Conservation (phyloP, 2,113 vertebrate species). For the Pituophis catenifer region DNA sequence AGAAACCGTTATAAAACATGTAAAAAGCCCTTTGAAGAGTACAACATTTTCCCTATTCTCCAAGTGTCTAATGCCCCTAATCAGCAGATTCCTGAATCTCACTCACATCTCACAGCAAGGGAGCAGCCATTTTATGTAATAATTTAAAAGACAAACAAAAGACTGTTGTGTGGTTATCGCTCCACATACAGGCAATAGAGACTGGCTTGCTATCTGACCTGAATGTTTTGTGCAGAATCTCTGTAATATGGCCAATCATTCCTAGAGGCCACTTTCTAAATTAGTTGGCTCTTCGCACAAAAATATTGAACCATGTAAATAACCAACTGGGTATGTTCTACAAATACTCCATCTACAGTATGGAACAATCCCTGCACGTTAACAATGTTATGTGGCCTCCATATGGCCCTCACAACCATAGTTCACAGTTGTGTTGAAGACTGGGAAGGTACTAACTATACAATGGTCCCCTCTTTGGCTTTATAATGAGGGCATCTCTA, state of each 20-base stretch:
- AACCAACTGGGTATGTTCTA: not conserved
- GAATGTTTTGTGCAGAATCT: not conserved
- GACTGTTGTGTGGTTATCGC: not conserved
- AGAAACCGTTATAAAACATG: not conserved
- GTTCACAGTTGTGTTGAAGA: not conserved
- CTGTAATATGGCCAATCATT: not conserved
- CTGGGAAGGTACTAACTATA: not conserved
- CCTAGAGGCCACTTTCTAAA: not conserved
- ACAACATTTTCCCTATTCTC: not conserved
- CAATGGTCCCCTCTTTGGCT: not conserved
- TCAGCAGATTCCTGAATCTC: not conserved
- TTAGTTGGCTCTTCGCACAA: not conserved
- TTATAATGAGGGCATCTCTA: not conserved
- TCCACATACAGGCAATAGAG: not conserved
- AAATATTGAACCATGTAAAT: not conserved
- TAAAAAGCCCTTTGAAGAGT: not conserved
- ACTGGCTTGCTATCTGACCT: not conserved
- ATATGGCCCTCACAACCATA: not conserved
- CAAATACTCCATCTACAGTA: not conserved
- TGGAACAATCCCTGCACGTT: not conserved
- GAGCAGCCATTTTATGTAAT: not conserved
- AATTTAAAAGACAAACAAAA: not conserved
- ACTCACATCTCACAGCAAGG: not conserved
- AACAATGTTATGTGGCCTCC: not conserved
- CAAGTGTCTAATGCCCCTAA: not conserved